phyloP scores from a whole-genome alignment of 2,113 vertebrate genomes.

The Eclectus roratus region DNA sequence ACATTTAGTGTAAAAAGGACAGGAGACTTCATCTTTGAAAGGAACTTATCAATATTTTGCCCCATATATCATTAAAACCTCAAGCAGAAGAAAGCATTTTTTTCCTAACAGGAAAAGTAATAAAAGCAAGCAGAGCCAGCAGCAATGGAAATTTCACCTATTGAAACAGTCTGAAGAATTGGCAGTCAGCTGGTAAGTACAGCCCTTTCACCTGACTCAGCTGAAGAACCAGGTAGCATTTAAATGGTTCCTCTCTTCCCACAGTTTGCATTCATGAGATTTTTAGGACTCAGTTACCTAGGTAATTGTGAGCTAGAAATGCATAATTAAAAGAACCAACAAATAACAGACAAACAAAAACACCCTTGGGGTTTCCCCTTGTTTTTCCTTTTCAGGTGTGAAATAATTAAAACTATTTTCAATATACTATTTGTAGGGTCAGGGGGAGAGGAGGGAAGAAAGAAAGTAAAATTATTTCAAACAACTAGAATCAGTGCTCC shows the following conservation, averaged over 20 bases:
- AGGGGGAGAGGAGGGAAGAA: not conserved
- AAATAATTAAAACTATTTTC: not conserved
- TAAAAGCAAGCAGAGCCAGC: conserved; percentile 4
- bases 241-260: not conserved
- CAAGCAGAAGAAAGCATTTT: not conserved
- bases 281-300: not conserved
- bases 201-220: conserved; percentile 12
- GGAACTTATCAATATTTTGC: not conserved
- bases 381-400: not conserved
- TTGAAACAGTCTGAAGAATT: conserved; percentile 45
- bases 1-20: not conserved
- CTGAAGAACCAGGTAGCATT: not conserved
- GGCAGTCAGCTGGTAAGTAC: conserved; percentile 3
- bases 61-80: conserved; percentile 37
- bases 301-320: not conserved
- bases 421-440: not conserved
- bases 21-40: conserved; percentile 29
- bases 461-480: not conserved
- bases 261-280: not conserved
- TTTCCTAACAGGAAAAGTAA: not conserved
- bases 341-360: not conserved
- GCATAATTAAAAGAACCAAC: not conserved
- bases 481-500: not conserved
- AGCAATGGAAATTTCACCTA: conserved; percentile 30
- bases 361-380: not conserved